phyloP scores from a whole-genome alignment of 2,888 invertebrate species.

The Drosophila ezoana region DNA sequence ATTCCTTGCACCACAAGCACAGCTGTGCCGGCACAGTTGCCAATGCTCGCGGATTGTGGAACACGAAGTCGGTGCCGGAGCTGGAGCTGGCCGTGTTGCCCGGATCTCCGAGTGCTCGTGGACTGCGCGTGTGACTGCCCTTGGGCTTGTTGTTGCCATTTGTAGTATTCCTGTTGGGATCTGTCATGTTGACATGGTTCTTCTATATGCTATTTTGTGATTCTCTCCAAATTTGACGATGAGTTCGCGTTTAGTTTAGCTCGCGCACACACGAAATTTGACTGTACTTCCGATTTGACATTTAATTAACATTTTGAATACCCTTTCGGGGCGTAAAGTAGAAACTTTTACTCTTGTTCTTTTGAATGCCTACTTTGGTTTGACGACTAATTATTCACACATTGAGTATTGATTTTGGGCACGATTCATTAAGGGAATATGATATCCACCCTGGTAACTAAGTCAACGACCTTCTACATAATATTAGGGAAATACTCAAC shows the following conservation, averaged over 20 bases:
- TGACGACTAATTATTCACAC: slow-evolving; percentile 45
- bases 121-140: too few species aligned
- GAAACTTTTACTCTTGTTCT: slow-evolving; percentile 10
- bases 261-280: slow-evolving; percentile 23
- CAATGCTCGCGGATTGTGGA: slow-evolving; percentile 1
- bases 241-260: slow-evolving; percentile 3
- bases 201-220: slow-evolving; percentile 1
- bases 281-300: slow-evolving; percentile 51
- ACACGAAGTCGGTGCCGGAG: neutral
- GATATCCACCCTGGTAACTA: slow-evolving; percentile 5
- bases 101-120: neutral
- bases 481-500: slow-evolving; percentile 20
- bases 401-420: slow-evolving; percentile 38
- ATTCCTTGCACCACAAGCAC: slow-evolving; percentile 45
- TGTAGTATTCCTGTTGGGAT: slow-evolving; percentile 48
- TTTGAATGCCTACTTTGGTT: slow-evolving; percentile 22
- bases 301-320: slow-evolving; percentile 31
- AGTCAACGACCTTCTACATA: slow-evolving; percentile 42
- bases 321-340: slow-evolving; percentile 5
- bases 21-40: slow-evolving; percentile 30
- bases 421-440: slow-evolving; percentile 19
- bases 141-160: slow-evolving; percentile 36
- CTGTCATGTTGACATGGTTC: slow-evolving; percentile 65
- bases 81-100: too few species aligned
- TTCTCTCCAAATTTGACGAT: neutral